These are phyloP conservation scores for Pipistrellus pygmaeus DNA, from an alignment of 2,797 vertebrate genomes.

Conservation along the genomic window DNA sequence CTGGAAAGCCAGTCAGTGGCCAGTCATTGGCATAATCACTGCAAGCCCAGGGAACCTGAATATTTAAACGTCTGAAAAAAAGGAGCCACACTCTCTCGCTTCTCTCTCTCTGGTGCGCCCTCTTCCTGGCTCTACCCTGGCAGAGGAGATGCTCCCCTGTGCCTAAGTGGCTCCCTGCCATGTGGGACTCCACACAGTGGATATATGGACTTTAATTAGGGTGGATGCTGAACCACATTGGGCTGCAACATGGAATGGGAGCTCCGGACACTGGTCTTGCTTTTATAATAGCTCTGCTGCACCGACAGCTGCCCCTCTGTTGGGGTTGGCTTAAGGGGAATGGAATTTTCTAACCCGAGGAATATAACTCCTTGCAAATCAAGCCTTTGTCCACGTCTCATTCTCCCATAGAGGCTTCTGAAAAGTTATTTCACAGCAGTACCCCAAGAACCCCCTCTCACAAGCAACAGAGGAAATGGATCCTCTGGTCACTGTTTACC, in stretches of 20 bases:
- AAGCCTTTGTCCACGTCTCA: neutral
- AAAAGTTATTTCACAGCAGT: neutral
- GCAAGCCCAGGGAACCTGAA: neutral
- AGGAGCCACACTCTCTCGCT: neutral
- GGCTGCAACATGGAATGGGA: neutral
- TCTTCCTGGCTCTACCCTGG: too few relatives aligned
- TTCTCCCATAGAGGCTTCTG: neutral
- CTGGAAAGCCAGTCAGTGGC: neutral
- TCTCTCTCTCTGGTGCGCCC: neutral
- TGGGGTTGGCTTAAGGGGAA: neutral
- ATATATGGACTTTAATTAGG: neutral
- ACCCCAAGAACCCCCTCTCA: neutral
- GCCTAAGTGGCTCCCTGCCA: neutral
- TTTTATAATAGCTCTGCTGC: neutral
- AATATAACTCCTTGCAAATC: neutral
- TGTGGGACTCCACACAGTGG: neutral
- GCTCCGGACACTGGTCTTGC: neutral
- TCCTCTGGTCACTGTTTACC: neutral
- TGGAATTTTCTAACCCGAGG: neutral
- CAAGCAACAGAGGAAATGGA: neutral
- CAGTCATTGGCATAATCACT: neutral
- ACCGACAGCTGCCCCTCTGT: neutral
- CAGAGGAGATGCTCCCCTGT: neutral
- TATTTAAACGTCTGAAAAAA: neutral
- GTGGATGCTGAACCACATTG: neutral